Conservation (phyloP, 1,140 invertebrate genomes). For the Caligus rogercresseyi region DNA sequence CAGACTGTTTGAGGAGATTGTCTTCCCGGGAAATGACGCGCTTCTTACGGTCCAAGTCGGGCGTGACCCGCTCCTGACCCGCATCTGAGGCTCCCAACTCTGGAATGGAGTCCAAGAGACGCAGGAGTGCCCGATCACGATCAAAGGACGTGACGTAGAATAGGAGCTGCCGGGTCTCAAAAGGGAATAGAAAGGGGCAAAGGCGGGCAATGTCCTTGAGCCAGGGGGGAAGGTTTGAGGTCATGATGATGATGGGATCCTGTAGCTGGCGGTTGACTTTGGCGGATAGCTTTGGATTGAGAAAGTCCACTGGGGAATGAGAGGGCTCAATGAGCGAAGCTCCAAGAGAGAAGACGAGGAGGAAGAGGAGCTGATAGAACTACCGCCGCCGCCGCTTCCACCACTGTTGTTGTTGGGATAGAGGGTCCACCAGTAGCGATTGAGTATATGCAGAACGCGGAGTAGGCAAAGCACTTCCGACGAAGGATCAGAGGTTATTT, state of each 20-base stretch:
- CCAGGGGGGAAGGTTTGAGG: conserved; percentile 87
- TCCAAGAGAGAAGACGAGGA: too few relatives aligned
- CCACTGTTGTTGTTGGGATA: conserved; percentile 39
- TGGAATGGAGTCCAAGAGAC: conserved; percentile 68
- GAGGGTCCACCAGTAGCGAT: conserved; percentile 73
- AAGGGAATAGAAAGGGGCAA: conserved; percentile 81
- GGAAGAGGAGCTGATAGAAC: background rate
- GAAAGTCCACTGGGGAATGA: conserved; percentile 37
- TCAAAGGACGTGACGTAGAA: conserved; percentile 94
- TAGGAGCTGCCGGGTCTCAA: conserved; percentile 82
- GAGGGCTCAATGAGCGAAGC: conserved; percentile 12
- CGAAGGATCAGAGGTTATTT: conserved; percentile 59
- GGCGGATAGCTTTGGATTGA: conserved; percentile 62
- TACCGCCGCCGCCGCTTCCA: background rate
- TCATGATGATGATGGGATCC: conserved; percentile 94
- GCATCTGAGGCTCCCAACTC: conserved; percentile 43
- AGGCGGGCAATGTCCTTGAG: conserved; percentile 30
- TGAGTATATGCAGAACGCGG: conserved; percentile 74
- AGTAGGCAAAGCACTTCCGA: conserved; percentile 74
- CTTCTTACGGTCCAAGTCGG: conserved; percentile 75
- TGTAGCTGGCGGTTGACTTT: conserved; percentile 91
- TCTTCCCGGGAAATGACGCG: conserved; percentile 56
- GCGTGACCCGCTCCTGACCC: conserved; percentile 64
- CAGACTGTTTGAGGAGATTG: conserved; percentile 84
- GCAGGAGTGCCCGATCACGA: conserved; percentile 76